Conservation (phyloP, 37 sponge, comb jelly and placozoan species). For the Dysidea cf. avara region DNA sequence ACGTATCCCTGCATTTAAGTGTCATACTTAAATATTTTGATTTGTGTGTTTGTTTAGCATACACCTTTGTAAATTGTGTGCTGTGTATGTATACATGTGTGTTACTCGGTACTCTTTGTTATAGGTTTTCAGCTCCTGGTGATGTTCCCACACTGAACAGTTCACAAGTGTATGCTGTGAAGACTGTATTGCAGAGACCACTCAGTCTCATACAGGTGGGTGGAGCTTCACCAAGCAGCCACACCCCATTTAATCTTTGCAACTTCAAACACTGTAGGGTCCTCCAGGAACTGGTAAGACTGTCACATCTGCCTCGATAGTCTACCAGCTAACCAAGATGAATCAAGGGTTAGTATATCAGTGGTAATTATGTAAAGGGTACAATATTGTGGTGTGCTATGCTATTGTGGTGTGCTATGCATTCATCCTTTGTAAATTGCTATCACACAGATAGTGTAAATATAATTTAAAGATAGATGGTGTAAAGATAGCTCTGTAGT, state of each 20-base stretch:
- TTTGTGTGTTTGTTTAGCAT: constrained; percentile 3
- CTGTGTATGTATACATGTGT: not conserved
- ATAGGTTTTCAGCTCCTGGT: constrained; percentile 85
- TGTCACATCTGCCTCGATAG: constrained; percentile 97
- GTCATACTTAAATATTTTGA: not conserved
- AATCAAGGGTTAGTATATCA: constrained; percentile 19
- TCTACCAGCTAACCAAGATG: constrained; percentile 91
- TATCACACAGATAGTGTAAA: too few species aligned
- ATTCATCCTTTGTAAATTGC: not conserved
- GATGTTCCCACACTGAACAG: constrained; percentile 87
- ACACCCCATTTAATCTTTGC: not conserved
- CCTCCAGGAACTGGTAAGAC: constrained; percentile 98
- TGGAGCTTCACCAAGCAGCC: constrained; percentile 5
- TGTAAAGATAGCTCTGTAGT: too few species aligned
- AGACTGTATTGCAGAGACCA: constrained; percentile 88
- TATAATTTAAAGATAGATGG: too few species aligned
- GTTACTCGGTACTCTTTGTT: not conserved
- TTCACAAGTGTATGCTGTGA: constrained; percentile 92
- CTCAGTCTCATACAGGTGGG: constrained; percentile 98
- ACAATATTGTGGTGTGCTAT: not conserved
- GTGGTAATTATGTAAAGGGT: too few species aligned
- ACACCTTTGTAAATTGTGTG: not conserved
- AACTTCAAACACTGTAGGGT: constrained; percentile 29
- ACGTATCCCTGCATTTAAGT: not conserved
- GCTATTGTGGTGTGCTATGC: not conserved